phyloP scores from a whole-genome alignment of 2,113 vertebrate species.

The Syngnathus typhle region DNA sequence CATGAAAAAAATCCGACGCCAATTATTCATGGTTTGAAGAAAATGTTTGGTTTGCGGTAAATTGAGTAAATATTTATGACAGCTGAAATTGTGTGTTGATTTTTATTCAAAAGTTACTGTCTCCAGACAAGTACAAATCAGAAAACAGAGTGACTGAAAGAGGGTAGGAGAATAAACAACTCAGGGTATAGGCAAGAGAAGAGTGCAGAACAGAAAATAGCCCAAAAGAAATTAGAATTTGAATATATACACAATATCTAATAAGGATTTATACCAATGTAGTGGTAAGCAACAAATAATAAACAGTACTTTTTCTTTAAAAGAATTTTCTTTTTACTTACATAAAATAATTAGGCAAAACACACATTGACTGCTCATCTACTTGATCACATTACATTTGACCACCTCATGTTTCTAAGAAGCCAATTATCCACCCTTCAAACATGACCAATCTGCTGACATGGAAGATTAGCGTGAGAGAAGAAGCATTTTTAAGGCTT shows the following conservation, averaged over 20 bases:
- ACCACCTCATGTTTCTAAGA: conserved; percentile 81
- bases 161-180: conserved; percentile 92
- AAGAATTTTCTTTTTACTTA: conserved; percentile 85
- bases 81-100: conserved; percentile 83
- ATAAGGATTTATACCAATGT: conserved; percentile 98
- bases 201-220: conserved; percentile 78
- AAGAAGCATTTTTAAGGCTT: conserved; percentile 89
- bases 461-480: conserved; percentile 79
- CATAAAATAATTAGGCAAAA: conserved; percentile 82
- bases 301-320: conserved; percentile 86
- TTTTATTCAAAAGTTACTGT: conserved; percentile 99
- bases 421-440: conserved; percentile 76
- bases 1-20: neutral
- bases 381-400: conserved; percentile 70
- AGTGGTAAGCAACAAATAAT: conserved; percentile 95
- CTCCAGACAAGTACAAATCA: conserved; percentile 99
- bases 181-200: conserved; percentile 80
- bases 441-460: conserved; percentile 70
- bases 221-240: conserved; percentile 89
- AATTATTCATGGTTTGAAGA: neutral
- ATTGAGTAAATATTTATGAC: conserved; percentile 48
- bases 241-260: conserved; percentile 84
- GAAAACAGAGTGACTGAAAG: conserved; percentile 98
- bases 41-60: neutral
- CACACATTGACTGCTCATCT: conserved; percentile 71